Base-by-base conservation (phyloP, 2,888 invertebrate species). In the Thelaira solivaga region DNA sequence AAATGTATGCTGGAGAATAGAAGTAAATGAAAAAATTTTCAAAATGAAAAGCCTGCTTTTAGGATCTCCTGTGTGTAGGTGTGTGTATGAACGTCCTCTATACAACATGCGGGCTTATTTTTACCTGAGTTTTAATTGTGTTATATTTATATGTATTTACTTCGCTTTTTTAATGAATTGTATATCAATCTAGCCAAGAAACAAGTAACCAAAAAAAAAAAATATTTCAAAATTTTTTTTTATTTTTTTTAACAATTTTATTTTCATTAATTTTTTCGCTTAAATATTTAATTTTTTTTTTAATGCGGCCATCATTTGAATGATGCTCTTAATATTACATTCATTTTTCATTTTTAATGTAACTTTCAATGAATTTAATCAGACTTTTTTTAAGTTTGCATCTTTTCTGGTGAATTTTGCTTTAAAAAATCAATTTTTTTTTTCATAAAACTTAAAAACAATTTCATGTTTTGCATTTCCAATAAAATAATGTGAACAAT, bases 391-490 rank as follows among this genome's bases (percentile, higher is more conserved):
- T 10, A 26, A 43, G 47, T 57, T 69, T 20, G 29, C 57, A 65
- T 36, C 18, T 76, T 13, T n/a, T 31, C 16, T 45, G 67, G 53
- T 39, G 53, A 45, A 71, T 11, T 0, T 51, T 43, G 47, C 18
- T 34, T 43, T 61, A 16, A 29, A 11, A 10, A 31, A 31, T 41
- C 4, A 16, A 18, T 7, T 5, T 20, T 31, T 55, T 16, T 29
- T 20, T 22, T 6, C 62, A 59, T 41, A 53, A 57, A 49, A 41
- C 71, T 80, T 81, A 80, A 81, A 74, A 80, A 80, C 80, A 80
- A 80, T 81, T 81, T 78, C 78, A 74, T 80, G 80, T 80, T 80
- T 64, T 69, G 62, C 59, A 68, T 55, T 69, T 69, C 74, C 80
- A 76, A 76, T 77, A 64, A 65, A 69, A 80, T 80, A 67, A 71